Evolutionary conservation across 2,797 vertebrate genomes (phyloP).

Genomic region (Brachyrhaphis roseni): DNA sequence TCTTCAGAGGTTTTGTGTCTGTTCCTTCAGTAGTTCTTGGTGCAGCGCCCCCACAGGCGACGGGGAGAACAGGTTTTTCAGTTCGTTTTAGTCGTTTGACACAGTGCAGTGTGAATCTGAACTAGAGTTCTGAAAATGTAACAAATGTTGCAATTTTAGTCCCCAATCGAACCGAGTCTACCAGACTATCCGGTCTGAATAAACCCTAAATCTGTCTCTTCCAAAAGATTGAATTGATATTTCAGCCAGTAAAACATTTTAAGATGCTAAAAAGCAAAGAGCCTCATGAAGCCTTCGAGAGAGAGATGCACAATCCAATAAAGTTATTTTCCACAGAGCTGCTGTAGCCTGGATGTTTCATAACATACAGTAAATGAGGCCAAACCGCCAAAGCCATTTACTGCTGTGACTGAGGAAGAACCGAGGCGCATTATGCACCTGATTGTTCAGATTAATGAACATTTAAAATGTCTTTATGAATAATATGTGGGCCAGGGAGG

Average conservation of each 20-base stretch:
- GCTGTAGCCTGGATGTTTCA: conserved; percentile 24
- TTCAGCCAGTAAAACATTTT: conserved; percentile 7
- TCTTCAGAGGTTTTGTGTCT: too few species aligned
- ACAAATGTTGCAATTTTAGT: too few species aligned
- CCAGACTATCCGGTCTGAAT: too few species aligned
- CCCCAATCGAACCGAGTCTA: too few species aligned
- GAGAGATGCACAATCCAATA: not conserved
- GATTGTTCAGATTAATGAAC: conserved; percentile 58
- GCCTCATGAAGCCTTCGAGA: not conserved
- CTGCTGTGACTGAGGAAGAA: conserved; percentile 32
- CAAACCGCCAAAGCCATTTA: conserved; percentile 25
- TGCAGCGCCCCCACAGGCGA: too few species aligned
- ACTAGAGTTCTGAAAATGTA: too few species aligned
- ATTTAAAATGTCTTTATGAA: conserved; percentile 44
- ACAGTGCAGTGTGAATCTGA: too few species aligned
- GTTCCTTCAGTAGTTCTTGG: too few species aligned
- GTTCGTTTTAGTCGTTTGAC: too few species aligned
- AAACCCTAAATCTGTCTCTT: not conserved
- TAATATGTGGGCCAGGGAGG: conserved; percentile 38
- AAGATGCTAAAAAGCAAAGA: conserved; percentile 10
- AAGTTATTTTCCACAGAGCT: conserved; percentile 18
- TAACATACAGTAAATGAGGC: conserved; percentile 27
- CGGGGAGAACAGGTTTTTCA: too few species aligned
- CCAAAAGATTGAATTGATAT: not conserved
- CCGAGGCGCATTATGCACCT: conserved; percentile 9